Evolutionary conservation across 64 coral and sea anemone genomes (phyloP), one percentile per base, ranked within the genome.

Genomic region (Stichodactyla mertensii): DNA sequence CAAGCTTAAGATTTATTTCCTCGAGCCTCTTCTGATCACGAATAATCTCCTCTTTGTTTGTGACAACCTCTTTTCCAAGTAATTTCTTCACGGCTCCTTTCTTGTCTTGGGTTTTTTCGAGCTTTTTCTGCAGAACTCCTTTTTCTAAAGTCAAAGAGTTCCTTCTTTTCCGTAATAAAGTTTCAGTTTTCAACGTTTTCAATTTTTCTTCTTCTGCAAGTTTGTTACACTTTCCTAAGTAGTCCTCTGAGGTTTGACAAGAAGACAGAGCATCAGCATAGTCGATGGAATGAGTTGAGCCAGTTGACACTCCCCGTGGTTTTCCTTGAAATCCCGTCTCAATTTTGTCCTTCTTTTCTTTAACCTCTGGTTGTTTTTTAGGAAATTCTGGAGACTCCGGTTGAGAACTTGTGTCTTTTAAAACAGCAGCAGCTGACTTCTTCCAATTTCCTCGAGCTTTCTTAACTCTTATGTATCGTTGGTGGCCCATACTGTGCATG

Each of bases 121-220:
- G 89, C 26, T 97, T 97, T 79, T 88, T 97, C 70, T 97, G 57
- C 18, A 97, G 52, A 16, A 93, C 94, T 55, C 80, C 94, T 80
- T 97, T 97, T 57, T 97, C 94, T 28, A 97, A 79, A 5, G 84
- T 90, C 10, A 97, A 66, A n/a, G 94, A 97, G 45, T 97, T 97
- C 88, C 91, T 82, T 27, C 94, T 88, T 77, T 97, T 97, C 18
- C 92, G 80, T 36, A 97, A 79, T 13, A 97, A 77, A 62, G 94
- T 97, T 74, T 97, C 91, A 3, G 91, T 93, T 88, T 87, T 93
- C 16, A 97, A 60, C 15, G 92, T 52, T 80, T 80, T 93, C 0
- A 97, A 52, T 53, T 92, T 97, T 86, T 97, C 94, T 53, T 97
- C 94, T 83, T 97, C 94, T 16, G 91, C 94, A 58, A 95, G 82